Conservation (phyloP, 2,113 vertebrate genomes). For the Pavo muticus region DNA sequence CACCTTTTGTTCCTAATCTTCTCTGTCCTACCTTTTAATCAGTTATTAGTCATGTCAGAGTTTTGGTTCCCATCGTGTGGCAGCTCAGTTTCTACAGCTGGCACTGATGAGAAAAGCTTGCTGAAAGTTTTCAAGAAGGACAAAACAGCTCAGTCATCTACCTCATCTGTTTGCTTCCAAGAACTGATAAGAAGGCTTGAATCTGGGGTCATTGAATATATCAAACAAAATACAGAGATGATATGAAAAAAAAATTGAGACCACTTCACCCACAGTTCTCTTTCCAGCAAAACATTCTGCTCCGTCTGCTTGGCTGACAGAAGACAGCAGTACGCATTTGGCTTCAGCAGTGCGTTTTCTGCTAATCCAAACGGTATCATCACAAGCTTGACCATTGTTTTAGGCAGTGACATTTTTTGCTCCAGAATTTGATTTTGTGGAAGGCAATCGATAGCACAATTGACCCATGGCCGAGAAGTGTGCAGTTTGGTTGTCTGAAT, state of each 20-base stretch:
- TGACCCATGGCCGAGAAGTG: constrained; percentile 3
- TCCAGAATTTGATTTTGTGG: background rate
- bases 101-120: background rate
- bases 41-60: background rate
- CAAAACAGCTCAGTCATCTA: background rate
- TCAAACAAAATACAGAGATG: background rate
- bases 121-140: constrained; percentile 24
- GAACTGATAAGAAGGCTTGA: background rate
- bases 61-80: constrained; percentile 26
- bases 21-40: constrained; percentile 8
- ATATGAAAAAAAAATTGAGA: background rate
- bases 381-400: background rate
- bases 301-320: background rate
- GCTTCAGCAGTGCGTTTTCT: background rate
- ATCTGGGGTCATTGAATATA: background rate
- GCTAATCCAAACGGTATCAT: background rate
- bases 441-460: background rate
- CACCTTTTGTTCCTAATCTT: constrained; percentile 40
- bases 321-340: background rate
- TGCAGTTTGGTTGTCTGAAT: background rate
- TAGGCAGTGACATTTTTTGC: background rate
- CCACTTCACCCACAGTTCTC: background rate
- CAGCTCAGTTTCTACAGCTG: background rate
- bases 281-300: background rate
- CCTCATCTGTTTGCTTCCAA: background rate